Conservation (phyloP, 1,140 invertebrate genomes). For the Sweltsa coloradensis region DNA sequence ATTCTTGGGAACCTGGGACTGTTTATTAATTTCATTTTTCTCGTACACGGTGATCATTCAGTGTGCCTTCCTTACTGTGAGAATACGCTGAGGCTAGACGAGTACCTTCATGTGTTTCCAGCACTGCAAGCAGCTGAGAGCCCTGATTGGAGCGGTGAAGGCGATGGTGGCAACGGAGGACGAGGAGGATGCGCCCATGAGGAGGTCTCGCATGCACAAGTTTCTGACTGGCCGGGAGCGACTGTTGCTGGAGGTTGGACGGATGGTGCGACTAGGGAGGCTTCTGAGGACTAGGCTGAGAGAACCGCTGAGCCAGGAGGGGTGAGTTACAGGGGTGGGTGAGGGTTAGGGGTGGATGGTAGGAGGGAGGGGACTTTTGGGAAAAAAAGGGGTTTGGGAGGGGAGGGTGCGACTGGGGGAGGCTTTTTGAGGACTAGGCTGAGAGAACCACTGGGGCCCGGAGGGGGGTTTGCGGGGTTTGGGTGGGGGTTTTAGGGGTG, state of each 20-base stretch:
- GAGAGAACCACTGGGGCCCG: constrained; percentile 3
- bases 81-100: too few relatives aligned
- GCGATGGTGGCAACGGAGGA: constrained; percentile 23
- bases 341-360: neutral
- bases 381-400: neutral
- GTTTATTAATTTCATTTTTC: too few relatives aligned
- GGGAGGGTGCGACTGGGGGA: too few relatives aligned
- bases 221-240: constrained; percentile 50
- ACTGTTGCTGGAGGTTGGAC: constrained; percentile 55
- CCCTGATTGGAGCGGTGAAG: constrained; percentile 39
- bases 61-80: too few relatives aligned
- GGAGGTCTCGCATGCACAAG: constrained; percentile 17
- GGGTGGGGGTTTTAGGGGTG: too few relatives aligned
- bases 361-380: neutral
- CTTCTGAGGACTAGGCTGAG: constrained; percentile 51
- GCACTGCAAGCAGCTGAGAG: constrained; percentile 43
- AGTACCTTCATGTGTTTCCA: constrained; percentile 19
- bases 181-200: constrained; percentile 20
- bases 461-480: too few relatives aligned
- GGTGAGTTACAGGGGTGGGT: too few relatives aligned
- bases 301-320: constrained; percentile 40
- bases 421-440: constrained; percentile 1
- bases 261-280: constrained; percentile 56
- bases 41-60: too few relatives aligned
- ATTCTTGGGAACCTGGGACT: too few relatives aligned